Evolutionary conservation across 2,888 invertebrate genomes (phyloP).

Genomic region (Lasius fuliginosus): DNA sequence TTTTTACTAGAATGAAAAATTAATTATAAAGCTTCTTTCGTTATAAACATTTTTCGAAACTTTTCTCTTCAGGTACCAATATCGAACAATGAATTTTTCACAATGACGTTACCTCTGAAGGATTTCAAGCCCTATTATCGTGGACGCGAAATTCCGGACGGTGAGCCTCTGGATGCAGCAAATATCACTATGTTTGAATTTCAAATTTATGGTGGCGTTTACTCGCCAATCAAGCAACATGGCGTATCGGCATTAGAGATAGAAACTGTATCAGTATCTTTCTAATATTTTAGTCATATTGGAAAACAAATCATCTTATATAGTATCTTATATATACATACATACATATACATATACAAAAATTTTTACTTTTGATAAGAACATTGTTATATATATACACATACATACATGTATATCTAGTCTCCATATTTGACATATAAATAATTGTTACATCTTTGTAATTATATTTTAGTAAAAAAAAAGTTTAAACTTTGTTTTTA

Average conservation of each 20-base stretch:
- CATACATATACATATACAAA: too few species aligned
- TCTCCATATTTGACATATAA: not conserved
- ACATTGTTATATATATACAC: not conserved
- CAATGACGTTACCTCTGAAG: constrained; percentile 87
- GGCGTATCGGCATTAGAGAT: constrained; percentile 90
- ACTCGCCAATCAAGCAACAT: constrained; percentile 89
- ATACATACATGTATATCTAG: not conserved
- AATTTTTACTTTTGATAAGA: not conserved
- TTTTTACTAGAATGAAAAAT: not conserved
- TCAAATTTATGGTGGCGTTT: constrained; percentile 90
- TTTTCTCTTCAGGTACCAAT: constrained; percentile 86
- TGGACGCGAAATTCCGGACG: constrained; percentile 88
- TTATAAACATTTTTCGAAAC: not conserved
- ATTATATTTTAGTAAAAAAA: not conserved
- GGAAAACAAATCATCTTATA: not conserved
- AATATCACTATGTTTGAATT: constrained; percentile 89
- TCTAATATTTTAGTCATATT: constrained; percentile 8
- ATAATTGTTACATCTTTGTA: constrained; percentile 8
- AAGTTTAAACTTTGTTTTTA: constrained; percentile 4
- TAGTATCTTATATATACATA: not conserved
- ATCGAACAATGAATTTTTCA: constrained; percentile 86
- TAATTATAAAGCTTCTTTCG: not conserved
- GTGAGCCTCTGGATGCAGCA: constrained; percentile 88
- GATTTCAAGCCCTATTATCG: constrained; percentile 89
- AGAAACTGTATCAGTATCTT: constrained; percentile 86